Evolutionary conservation across 2,797 vertebrate species (phyloP), one percentile per base, ranked within the genome.

Genomic region (Sardinella longiceps): DNA sequence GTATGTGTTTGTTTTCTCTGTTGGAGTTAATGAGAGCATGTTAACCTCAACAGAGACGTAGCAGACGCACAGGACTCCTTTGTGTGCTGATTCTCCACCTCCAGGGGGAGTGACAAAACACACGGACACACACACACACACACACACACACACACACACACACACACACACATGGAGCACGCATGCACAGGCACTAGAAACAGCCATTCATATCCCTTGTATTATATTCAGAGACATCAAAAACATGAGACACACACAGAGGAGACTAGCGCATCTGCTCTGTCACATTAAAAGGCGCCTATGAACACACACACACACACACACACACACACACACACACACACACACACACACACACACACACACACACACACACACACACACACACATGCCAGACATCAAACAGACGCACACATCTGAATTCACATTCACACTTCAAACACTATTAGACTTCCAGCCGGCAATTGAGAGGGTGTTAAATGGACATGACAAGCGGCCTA

Each of bases 401-500:
- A 77, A 39, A 77, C 37, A 77, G 33, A 43, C 37, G 23, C 66
- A 74, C 33, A 18, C 30, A 39, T 15, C 5, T 30, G 37, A 14
- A 70, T 37, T 18, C 10, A 70, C n/a, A 3, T 28, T 10, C 60
- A 43, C 70, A 77, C 70, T 43, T 77, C 70, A 77, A 77, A 77
- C 70, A 43, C 20, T 77, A 2, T 20, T 43, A 77, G 15, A 60
- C n/a, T 43, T 43, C 15, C 70, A 77, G 70, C 33, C 70, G 43
- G 20, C 33, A 77, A 14, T 39, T 18, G 23, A 20, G 18, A 18
- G 33, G 70, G 70, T 43, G 70, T 43, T 88, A 86, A 89, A 86
- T 28, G 39, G 77, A 85, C 9, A 48, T 87, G 88, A 86, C 85
- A 45, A 20, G 30, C 14, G 3, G 83, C 66, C 83, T 88, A 84